Conservation (phyloP, 2,113 vertebrate species). For the Pantherophis guttatus region DNA sequence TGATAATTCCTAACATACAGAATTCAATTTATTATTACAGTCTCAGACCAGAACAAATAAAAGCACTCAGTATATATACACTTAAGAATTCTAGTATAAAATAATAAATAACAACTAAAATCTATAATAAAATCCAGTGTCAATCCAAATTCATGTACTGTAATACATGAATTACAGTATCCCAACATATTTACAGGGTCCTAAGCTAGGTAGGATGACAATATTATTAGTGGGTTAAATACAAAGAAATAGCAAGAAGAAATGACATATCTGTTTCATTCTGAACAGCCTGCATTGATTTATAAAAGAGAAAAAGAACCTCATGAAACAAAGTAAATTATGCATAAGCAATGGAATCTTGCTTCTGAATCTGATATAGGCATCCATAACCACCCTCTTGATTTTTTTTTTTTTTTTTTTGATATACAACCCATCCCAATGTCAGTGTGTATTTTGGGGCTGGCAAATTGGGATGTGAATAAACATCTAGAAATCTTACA, state of each 20-base stretch:
- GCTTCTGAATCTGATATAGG: conserved; percentile 5
- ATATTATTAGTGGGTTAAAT: conserved; percentile 8
- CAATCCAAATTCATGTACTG: too few species aligned
- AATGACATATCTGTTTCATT: neutral
- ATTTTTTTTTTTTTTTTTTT: neutral
- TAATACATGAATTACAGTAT: neutral
- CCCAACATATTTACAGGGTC: neutral
- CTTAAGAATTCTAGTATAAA: too few species aligned
- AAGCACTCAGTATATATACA: too few species aligned
- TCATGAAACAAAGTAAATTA: conserved; percentile 4
- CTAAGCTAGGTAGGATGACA: neutral
- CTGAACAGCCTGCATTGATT: neutral
- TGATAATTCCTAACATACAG: neutral
- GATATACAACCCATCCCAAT: neutral
- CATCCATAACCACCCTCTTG: neutral
- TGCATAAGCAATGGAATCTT: neutral
- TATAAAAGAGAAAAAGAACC: neutral
- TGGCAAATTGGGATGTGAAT: neutral
- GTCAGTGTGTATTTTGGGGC: neutral
- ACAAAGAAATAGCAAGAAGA: conserved; percentile 6
- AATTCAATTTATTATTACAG: neutral
- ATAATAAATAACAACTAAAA: too few species aligned
- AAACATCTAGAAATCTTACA: neutral
- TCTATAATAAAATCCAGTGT: too few species aligned
- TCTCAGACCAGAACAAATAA: too few species aligned